phyloP scores from a whole-genome alignment of 2,113 vertebrate species.

The Pleuronectes platessa region DNA sequence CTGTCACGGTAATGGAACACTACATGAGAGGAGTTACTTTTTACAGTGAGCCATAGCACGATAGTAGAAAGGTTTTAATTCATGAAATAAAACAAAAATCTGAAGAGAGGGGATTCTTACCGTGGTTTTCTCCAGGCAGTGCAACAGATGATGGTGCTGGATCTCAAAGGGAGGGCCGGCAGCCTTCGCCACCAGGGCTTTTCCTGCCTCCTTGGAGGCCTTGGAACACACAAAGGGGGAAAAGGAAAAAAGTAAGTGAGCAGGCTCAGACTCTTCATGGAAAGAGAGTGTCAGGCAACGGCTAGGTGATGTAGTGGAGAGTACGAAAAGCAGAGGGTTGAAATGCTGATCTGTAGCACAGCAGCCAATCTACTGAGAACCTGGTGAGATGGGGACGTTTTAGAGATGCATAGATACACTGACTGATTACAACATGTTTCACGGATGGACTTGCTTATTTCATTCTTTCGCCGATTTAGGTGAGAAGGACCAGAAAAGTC shows the following conservation, averaged over 20 bases:
- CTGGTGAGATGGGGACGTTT: slow-evolving; percentile 52
- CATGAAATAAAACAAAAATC: not conserved
- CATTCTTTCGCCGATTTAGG: slow-evolving; percentile 50
- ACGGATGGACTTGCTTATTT: slow-evolving; percentile 39
- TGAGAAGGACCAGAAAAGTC: slow-evolving; percentile 40
- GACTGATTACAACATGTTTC: slow-evolving; percentile 44
- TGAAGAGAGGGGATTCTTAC: slow-evolving; percentile 79
- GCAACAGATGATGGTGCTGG: slow-evolving; percentile 97
- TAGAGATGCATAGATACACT: slow-evolving; percentile 52
- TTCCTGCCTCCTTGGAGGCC: slow-evolving; percentile 92
- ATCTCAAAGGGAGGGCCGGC: slow-evolving; percentile 92
- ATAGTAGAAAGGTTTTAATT: slow-evolving; percentile 18
- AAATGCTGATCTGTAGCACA: slow-evolving; percentile 75
- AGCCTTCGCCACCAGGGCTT: slow-evolving; percentile 89
- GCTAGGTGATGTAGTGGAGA: slow-evolving; percentile 57
- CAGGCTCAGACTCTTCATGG: slow-evolving; percentile 19
- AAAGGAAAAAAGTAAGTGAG: slow-evolving; percentile 39
- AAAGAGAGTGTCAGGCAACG: slow-evolving; percentile 57
- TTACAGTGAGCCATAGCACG: slow-evolving; percentile 9
- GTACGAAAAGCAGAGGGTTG: slow-evolving; percentile 63
- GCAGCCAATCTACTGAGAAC: slow-evolving; percentile 75
- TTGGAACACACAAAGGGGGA: slow-evolving; percentile 79
- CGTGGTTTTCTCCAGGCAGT: slow-evolving; percentile 99
- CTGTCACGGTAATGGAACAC: slow-evolving; percentile 30
- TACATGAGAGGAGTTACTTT: slow-evolving; percentile 35